Base-by-base conservation (phyloP, 2,113 vertebrate species). In the Brachirus orientalis region DNA sequence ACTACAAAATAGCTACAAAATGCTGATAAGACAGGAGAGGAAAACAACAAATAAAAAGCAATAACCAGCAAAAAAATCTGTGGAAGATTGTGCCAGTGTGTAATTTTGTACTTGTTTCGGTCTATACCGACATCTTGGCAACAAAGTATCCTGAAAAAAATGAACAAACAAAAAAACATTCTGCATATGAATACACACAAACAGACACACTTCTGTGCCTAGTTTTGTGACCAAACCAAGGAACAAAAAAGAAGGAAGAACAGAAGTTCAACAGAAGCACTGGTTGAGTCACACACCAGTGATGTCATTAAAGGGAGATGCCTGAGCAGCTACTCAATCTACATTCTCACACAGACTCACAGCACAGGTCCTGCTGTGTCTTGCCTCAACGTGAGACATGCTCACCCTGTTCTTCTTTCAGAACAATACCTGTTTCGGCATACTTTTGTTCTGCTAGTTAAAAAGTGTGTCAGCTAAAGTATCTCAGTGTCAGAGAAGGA, bases 241-340 rank as follows among this genome's bases (percentile, higher is more conserved):
- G 50, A 79, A 71, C 63, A 75, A 75, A 13, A 69, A 70, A 73
- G 33, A 50, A 80, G 85, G 86, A 89, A 84, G 84, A 63, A 51
- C 68, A 69, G 13, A 2, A 58, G 61, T 54, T 37, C 44, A 80
- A 70, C 80, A 79, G 80, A 84, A 77, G 75, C 62, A 51, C 59
- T 1, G 46, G 72, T 68, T 86, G 85, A 82, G 72, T 82, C 84
- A 88, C 73, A 57, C 69, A 52, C 36, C 22, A 14, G 48, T 84
- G 82, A 86, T 65, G 77, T 90, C 83, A 88, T 69, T 37, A 7
- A 33, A 36, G 45, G 9, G 59, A 68, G 64, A 72, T 65, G 60
- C 56, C 64, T 54, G 45, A 74, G 51, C 73, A 67, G 56, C 48
- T 28, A 22, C 52, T 44, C 38, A 71, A 62, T 54, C 51, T 59